phyloP scores from a whole-genome alignment of 1,140 invertebrate genomes.

The Eueides isabella region DNA sequence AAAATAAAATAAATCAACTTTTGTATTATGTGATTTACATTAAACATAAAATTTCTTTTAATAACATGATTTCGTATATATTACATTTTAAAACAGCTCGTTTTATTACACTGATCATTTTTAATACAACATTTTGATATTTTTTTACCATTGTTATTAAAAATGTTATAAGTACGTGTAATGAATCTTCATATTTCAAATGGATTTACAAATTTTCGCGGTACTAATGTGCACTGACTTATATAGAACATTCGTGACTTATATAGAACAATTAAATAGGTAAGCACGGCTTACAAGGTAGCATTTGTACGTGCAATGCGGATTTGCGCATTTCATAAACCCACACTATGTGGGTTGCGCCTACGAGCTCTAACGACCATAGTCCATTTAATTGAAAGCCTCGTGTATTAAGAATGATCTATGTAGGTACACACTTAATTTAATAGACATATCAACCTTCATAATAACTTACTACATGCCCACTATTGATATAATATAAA shows the following conservation, averaged over 20 bases:
- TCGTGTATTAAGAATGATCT: constrained; percentile 28
- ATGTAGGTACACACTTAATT: constrained; percentile 26
- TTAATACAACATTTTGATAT: no score
- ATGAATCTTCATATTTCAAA: not conserved
- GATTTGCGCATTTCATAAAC: constrained; percentile 61
- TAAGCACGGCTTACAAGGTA: constrained; percentile 50
- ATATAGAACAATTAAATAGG: constrained; percentile 1
- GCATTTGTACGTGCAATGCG: constrained; percentile 58
- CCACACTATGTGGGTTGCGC: constrained; percentile 55
- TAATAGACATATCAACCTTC: constrained; percentile 24
- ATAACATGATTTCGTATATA: no score
- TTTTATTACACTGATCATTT: no score
- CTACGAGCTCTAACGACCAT: constrained; percentile 52
- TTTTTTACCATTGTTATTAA: not conserved
- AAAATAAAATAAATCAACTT: not conserved
- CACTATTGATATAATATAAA: constrained; percentile 19
- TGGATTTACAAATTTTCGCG: not conserved
- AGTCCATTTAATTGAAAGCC: constrained; percentile 44
- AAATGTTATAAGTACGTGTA: not conserved
- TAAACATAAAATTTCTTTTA: no score
- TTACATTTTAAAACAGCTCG: not conserved
- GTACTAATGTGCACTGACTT: not conserved
- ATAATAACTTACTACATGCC: constrained; percentile 44
- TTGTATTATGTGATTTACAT: no score
- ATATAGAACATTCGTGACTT: not conserved